These are phyloP conservation scores for Carassius gibelio DNA, from an alignment of 2,113 vertebrate species.

Conservation along the genomic window DNA sequence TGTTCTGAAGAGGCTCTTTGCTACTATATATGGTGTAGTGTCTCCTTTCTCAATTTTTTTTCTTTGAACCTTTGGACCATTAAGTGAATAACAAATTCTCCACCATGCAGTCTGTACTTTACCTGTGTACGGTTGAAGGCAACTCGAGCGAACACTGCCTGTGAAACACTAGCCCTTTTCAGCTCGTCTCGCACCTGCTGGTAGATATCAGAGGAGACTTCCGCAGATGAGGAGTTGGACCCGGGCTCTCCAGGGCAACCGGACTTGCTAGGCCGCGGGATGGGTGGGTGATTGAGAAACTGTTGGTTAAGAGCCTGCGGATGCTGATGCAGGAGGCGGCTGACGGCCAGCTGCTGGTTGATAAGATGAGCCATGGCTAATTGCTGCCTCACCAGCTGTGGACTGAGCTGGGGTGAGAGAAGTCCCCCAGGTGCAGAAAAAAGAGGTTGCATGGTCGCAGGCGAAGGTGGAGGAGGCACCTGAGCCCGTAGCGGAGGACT, in stretches of 20 bases:
- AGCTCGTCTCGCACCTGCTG: constrained; percentile 98
- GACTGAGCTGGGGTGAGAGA: constrained; percentile 94
- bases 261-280: constrained; percentile 87
- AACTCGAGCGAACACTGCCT: constrained; percentile 98
- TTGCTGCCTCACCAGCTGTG: constrained; percentile 95
- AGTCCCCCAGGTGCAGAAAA: constrained; percentile 88
- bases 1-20: not conserved
- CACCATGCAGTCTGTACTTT: constrained; percentile 50
- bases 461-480: constrained; percentile 80
- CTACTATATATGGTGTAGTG: not conserved
- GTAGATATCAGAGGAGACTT: constrained; percentile 98
- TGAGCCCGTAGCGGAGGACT: constrained; percentile 92
- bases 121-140: constrained; percentile 99
- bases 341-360: constrained; percentile 98
- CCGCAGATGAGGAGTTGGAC: constrained; percentile 86
- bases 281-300: constrained; percentile 98
- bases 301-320: constrained; percentile 98
- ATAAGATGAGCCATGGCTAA: constrained; percentile 99
- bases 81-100: not conserved
- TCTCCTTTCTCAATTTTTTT: not conserved
- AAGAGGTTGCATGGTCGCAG: constrained; percentile 87
- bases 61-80: not conserved
- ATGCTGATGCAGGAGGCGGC: constrained; percentile 95
- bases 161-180: constrained; percentile 97
- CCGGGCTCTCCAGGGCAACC: constrained; percentile 81